Percentiles rank a stretch among this genome's conserved stretches.
phyloP scores from a whole-genome alignment of 2,888 invertebrate species.

The Cactoblastis cactorum region DNA sequence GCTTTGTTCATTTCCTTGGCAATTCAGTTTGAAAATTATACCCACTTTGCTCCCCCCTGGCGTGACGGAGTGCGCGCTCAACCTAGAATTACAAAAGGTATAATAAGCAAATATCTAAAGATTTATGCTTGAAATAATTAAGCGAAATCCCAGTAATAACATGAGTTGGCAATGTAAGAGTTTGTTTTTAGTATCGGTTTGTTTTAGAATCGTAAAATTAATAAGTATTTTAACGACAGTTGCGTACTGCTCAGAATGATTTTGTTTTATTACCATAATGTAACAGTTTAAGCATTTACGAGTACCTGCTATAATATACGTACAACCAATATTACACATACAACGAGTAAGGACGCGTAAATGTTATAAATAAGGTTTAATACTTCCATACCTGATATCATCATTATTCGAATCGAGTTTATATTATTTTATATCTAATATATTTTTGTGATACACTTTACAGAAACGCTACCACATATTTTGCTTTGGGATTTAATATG shows the following conservation, averaged over 20 bases:
- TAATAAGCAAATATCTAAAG: constrained; percentile 63
- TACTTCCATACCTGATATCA: too few species aligned
- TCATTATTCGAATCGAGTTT: too few species aligned
- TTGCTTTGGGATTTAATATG: too few species aligned
- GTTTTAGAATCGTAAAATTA: constrained; percentile 18
- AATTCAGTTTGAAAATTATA: constrained; percentile 44
- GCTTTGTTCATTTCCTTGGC: constrained; percentile 40
- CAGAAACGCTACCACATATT: too few species aligned
- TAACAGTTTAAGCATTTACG: too few species aligned
- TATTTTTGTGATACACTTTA: too few species aligned
- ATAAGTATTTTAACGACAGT: constrained; percentile 17
- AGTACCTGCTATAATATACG: too few species aligned
- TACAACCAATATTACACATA: too few species aligned
- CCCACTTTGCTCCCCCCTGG: constrained; percentile 37
- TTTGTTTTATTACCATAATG: neutral
- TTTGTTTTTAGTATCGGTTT: constrained; percentile 35
- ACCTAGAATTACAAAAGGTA: constrained; percentile 59
- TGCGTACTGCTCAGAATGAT: constrained; percentile 6
- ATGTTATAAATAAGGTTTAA: too few species aligned
- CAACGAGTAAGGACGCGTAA: too few species aligned
- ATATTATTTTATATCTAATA: too few species aligned
- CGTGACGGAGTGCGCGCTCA: constrained; percentile 54
- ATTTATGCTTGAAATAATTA: constrained; percentile 67
- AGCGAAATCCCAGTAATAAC: constrained; percentile 43
- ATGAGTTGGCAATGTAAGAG: constrained; percentile 32